Conservation (phyloP, 2,888 invertebrate genomes). For the Lordiphosa andalusiaca region DNA sequence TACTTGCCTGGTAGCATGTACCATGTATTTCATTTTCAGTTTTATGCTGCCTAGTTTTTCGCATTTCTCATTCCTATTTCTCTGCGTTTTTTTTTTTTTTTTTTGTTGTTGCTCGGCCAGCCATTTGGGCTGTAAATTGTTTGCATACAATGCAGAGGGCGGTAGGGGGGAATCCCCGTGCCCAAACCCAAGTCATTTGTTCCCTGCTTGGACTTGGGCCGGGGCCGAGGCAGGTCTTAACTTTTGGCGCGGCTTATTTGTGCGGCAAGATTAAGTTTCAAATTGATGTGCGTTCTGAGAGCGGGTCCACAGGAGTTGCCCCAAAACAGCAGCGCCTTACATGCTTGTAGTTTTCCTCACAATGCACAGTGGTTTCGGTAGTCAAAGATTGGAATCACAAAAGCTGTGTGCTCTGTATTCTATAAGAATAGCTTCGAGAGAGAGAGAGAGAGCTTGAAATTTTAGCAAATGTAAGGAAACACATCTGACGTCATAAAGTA, state of each 20-base stretch:
- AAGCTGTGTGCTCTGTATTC: too few species aligned
- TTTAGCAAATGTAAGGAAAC: too few species aligned
- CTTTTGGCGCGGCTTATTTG: slow-evolving; percentile 71
- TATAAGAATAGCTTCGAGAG: too few species aligned
- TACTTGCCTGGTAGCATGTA: slow-evolving; percentile 22
- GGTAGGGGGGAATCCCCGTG: slow-evolving; percentile 1
- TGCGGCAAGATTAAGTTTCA: slow-evolving; percentile 72
- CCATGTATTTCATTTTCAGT: slow-evolving; percentile 63
- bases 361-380: background rate
- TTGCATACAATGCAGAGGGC: slow-evolving; percentile 60
- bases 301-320: slow-evolving; percentile 11
- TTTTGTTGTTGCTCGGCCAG: slow-evolving; percentile 29
- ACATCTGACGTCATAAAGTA: too few species aligned
- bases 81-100: slow-evolving; percentile 29
- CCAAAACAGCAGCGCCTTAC: slow-evolving; percentile 2
- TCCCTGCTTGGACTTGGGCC: slow-evolving; percentile 7
- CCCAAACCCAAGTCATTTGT: slow-evolving; percentile 29
- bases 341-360: background rate
- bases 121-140: slow-evolving; percentile 67
- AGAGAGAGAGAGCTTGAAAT: too few species aligned
- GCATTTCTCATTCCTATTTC: slow-evolving; percentile 26
- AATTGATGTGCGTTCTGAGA: slow-evolving; percentile 67
- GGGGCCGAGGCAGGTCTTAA: slow-evolving; percentile 53
- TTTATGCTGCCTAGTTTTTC: slow-evolving; percentile 58
- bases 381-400: too few species aligned